phyloP scores from a whole-genome alignment of 2,113 vertebrate species.

The Thunnus thynnus region DNA sequence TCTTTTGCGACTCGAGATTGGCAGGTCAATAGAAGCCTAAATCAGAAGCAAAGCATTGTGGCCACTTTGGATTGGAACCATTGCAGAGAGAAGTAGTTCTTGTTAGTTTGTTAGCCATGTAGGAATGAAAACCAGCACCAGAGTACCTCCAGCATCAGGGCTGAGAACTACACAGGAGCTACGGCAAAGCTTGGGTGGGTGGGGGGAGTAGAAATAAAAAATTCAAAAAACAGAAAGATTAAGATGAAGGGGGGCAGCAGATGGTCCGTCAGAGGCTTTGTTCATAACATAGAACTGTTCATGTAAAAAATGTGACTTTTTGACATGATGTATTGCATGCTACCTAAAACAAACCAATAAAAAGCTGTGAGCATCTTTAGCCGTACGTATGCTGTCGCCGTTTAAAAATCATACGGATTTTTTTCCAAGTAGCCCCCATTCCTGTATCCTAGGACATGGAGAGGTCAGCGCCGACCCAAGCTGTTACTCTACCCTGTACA shows the following conservation, averaged over 20 bases:
- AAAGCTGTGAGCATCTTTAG: constrained; percentile 28
- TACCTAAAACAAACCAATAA: constrained; percentile 7
- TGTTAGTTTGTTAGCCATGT: constrained; percentile 78
- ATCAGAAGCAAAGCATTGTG: constrained; percentile 62
- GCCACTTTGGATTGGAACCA: constrained; percentile 44
- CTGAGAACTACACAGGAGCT: constrained; percentile 67
- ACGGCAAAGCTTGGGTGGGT: constrained; percentile 53
- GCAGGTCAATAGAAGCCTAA: constrained; percentile 65
- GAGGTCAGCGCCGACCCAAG: constrained; percentile 57
- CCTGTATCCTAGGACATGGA: constrained; percentile 49
- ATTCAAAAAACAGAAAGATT: constrained; percentile 14
- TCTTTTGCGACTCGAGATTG: not conserved
- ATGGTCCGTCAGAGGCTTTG: constrained; percentile 44
- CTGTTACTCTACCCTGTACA: constrained; percentile 62
- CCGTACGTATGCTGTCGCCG: not conserved
- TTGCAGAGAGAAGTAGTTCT: constrained; percentile 50
- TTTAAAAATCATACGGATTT: not conserved
- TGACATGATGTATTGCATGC: constrained; percentile 25
- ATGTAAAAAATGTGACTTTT: not conserved
- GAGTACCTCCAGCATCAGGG: constrained; percentile 77
- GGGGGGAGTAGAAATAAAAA: constrained; percentile 7
- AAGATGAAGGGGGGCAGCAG: constrained; percentile 48
- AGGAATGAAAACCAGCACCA: constrained; percentile 88
- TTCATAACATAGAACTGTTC: constrained; percentile 43
- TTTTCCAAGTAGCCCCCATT: not conserved